Conservation (phyloP, 2,113 vertebrate species). For the Eclectus roratus region DNA sequence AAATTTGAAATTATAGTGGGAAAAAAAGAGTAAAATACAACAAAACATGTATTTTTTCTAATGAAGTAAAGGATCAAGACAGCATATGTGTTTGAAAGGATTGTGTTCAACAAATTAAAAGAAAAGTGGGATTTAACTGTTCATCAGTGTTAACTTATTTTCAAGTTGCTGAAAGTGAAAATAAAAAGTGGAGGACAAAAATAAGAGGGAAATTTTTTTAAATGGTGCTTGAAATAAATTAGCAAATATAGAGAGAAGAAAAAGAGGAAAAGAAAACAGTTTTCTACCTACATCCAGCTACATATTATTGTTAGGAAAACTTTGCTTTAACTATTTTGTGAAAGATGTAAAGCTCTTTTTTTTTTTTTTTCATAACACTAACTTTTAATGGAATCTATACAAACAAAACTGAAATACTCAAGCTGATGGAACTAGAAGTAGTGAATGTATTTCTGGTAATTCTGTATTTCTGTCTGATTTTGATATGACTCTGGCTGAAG, state of each 20-base stretch:
- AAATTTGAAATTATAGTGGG: background rate
- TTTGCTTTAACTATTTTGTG: background rate
- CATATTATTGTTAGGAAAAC: accelerated
- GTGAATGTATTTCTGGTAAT: background rate
- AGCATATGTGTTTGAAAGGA: background rate
- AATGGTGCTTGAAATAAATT: background rate
- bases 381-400: background rate
- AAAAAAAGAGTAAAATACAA: background rate
- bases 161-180: background rate
- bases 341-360: background rate
- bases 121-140: background rate
- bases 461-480: background rate
- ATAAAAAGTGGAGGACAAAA: background rate
- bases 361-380: background rate
- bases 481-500: background rate
- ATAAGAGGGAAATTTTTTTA: background rate
- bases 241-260: background rate
- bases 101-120: background rate
- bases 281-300: background rate
- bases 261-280: background rate
- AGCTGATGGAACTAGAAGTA: background rate
- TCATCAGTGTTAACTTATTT: background rate
- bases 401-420: background rate
- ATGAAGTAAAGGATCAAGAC: background rate
- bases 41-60: background rate